A percentile compares a stretch with the other conserved stretches of the same genome.
phyloP scores from a whole-genome alignment of 2,113 vertebrate genomes.

The Baryphthengus martii region DNA sequence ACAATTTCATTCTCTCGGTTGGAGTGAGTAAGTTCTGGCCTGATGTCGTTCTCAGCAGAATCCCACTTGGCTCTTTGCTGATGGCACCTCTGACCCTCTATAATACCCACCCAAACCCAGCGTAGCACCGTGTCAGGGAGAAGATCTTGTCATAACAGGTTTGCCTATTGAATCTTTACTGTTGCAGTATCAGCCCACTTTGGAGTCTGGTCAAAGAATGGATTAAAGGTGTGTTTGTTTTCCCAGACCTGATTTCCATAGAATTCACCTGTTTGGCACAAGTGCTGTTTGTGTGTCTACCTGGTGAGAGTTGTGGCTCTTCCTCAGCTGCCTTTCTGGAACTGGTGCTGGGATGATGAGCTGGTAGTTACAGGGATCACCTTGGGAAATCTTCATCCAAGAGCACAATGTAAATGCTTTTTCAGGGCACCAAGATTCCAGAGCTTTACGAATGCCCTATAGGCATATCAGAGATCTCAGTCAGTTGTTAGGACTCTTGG shows the following conservation, averaged over 20 bases:
- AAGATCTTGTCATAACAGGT: too few relatives aligned
- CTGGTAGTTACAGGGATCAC: too few relatives aligned
- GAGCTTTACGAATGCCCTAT: neutral
- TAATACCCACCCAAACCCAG: neutral
- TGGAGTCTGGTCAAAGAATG: neutral
- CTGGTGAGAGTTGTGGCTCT: accelerated
- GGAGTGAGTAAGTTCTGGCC: too few relatives aligned
- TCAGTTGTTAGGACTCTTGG: neutral
- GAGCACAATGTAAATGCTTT: neutral
- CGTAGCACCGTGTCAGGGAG: accelerated
- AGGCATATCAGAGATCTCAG: neutral
- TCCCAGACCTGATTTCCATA: neutral
- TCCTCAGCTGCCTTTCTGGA: neutral
- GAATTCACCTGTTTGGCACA: neutral
- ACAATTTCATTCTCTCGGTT: neutral
- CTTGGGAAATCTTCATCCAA: too few relatives aligned
- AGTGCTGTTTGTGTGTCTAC: neutral
- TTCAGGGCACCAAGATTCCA: neutral
- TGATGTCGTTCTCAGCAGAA: neutral
- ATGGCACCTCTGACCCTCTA: accelerated
- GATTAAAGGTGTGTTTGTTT: neutral
- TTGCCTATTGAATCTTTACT: neutral
- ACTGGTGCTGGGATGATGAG: neutral
- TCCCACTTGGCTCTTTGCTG: accelerated
- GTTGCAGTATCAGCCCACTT: neutral